phyloP scores from a whole-genome alignment of 2,113 vertebrate species.

The Cebus imitator region DNA sequence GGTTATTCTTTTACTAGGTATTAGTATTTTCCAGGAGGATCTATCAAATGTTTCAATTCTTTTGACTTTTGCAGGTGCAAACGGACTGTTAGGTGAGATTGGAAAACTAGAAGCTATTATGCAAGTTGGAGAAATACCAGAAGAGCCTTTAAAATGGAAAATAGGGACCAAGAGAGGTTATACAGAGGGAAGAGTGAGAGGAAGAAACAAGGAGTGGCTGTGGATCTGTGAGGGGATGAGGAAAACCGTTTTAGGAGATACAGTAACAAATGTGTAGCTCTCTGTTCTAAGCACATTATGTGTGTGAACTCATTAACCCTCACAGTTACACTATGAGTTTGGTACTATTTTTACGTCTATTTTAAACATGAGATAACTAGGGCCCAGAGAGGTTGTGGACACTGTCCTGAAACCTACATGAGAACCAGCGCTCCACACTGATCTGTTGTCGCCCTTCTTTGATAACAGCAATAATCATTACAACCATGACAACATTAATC shows the following conservation, averaged over 20 bases:
- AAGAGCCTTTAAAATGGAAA: background rate
- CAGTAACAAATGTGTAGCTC: background rate
- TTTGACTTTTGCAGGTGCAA: background rate
- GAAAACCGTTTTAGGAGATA: background rate
- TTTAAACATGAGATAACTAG: background rate
- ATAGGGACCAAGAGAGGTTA: background rate
- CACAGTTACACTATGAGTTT: background rate
- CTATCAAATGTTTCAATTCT: background rate
- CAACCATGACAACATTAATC: background rate
- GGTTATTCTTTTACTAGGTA: background rate
- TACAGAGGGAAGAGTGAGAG: background rate
- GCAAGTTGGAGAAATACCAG: background rate
- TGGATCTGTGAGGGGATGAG: background rate
- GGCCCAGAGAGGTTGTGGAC: background rate
- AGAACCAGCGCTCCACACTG: no score
- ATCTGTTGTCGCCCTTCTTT: fast-evolving
- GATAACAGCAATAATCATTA: background rate
- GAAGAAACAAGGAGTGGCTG: background rate
- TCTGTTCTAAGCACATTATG: background rate
- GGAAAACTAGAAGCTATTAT: constrained; percentile 43
- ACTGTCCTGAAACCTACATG: background rate
- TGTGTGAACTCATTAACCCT: background rate
- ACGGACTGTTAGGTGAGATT: background rate
- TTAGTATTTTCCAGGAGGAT: constrained; percentile 9
- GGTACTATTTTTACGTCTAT: background rate